phyloP scores from a whole-genome alignment of 2,113 vertebrate genomes.

The Trinectes maculatus region DNA sequence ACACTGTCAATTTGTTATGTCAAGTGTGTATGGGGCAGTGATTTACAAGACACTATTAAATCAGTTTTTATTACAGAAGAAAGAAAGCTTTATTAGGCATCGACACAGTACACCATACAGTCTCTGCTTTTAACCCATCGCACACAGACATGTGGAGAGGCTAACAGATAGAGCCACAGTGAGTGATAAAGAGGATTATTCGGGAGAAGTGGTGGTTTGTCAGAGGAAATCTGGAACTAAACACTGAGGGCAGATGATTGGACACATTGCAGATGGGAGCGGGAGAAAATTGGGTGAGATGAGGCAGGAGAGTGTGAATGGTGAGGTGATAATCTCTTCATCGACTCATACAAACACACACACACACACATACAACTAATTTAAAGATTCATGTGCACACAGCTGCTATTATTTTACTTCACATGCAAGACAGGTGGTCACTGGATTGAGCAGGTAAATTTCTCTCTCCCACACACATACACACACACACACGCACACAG shows the following conservation, averaged over 20 bases:
- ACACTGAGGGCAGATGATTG: background rate
- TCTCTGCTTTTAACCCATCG: too few relatives aligned
- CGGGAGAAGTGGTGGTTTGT: background rate
- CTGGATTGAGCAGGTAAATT: conserved; percentile 19
- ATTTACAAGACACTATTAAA: too few relatives aligned
- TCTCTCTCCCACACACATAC: conserved; percentile 35
- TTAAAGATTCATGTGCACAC: conserved; percentile 5
- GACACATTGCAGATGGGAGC: conserved; percentile 9
- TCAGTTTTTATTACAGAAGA: too few relatives aligned
- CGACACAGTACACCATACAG: too few relatives aligned
- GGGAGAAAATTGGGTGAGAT: conserved; percentile 16
- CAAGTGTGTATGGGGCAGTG: too few relatives aligned
- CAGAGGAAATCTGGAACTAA: background rate
- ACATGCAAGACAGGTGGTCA: conserved; percentile 23
- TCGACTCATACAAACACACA: background rate
- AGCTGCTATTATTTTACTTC: conserved; percentile 34
- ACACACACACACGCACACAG: background rate
- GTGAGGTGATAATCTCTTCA: conserved; percentile 53
- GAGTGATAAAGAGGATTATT: background rate
- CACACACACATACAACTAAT: background rate
- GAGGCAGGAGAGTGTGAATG: conserved; percentile 47
- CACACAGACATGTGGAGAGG: too few relatives aligned
- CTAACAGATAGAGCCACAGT: too few relatives aligned
- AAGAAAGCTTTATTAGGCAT: too few relatives aligned
- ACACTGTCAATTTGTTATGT: too few relatives aligned